Percentiles rank a stretch among this genome's conserved stretches.
Conservation (phyloP, 92 coral and sea anemone species). For the Palythoa grandiflora region DNA sequence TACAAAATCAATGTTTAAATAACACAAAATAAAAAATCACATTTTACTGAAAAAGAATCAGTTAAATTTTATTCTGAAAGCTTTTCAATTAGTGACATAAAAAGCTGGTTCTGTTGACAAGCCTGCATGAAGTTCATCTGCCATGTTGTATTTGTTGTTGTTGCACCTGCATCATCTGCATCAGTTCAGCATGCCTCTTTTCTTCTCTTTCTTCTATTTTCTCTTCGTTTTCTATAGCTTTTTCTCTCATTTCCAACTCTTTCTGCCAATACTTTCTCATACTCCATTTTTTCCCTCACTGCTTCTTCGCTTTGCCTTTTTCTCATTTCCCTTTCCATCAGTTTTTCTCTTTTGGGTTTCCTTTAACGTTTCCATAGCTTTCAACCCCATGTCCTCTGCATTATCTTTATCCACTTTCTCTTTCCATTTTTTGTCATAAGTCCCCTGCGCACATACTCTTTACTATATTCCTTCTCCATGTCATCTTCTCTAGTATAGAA, state of each 20-base stretch:
- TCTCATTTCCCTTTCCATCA: slow-evolving; percentile 1
- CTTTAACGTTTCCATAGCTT: too few species aligned
- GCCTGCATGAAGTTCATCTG: slow-evolving; percentile 3
- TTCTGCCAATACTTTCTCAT: not conserved
- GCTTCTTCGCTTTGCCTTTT: slow-evolving; percentile 4
- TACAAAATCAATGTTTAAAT: not conserved
- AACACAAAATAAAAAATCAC: not conserved
- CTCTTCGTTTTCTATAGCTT: not conserved
- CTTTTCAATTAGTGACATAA: not conserved
- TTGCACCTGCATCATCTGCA: not conserved
- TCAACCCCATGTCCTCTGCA: too few species aligned
- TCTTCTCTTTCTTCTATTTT: slow-evolving; percentile 6
- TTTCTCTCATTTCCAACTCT: not conserved
- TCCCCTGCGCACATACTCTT: too few species aligned
- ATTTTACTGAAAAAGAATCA: not conserved
- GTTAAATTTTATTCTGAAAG: slow-evolving; percentile 6
- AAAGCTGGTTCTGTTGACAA: slow-evolving; percentile 12
- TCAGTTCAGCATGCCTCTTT: not conserved
- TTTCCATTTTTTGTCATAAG: too few species aligned
- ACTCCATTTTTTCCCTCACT: slow-evolving; percentile 2
- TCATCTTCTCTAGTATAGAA: too few species aligned
- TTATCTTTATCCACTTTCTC: too few species aligned
- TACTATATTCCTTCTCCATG: too few species aligned
- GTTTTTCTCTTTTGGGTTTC: slow-evolving; percentile 4
- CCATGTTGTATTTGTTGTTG: slow-evolving; percentile 1